phyloP scores from a whole-genome alignment of 2,113 vertebrate genomes.

The Tautogolabrus adspersus region DNA sequence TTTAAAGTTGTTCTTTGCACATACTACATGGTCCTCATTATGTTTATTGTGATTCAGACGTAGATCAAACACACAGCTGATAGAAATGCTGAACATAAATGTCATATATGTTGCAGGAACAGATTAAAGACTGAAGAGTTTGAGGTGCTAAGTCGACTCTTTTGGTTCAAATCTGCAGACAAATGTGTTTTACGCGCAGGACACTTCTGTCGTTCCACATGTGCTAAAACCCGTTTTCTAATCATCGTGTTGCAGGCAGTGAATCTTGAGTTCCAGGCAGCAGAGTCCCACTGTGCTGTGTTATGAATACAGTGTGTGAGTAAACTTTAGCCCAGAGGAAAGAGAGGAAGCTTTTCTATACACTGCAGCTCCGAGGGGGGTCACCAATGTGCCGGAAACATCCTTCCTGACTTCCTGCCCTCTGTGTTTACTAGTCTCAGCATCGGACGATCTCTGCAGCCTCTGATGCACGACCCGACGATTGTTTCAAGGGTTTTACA shows the following conservation, averaged over 20 bases:
- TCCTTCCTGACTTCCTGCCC: constrained; percentile 73
- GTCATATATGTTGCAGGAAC: not conserved
- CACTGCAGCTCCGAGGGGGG: constrained; percentile 49
- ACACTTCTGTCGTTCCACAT: not conserved
- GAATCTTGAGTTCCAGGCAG: constrained; percentile 40
- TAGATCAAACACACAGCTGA: too few relatives aligned
- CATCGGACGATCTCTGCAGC: constrained; percentile 43
- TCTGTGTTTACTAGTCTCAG: constrained; percentile 62
- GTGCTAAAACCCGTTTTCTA: constrained; percentile 4
- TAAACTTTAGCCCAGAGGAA: constrained; percentile 78
- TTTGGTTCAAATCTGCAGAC: too few relatives aligned
- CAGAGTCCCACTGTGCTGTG: constrained; percentile 52
- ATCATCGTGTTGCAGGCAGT: not conserved
- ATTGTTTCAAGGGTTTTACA: constrained; percentile 20
- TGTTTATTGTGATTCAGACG: too few relatives aligned
- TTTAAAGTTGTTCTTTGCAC: too few relatives aligned
- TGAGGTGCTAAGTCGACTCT: too few relatives aligned
- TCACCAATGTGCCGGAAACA: constrained; percentile 64
- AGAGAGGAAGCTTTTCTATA: constrained; percentile 70
- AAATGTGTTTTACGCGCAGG: too few relatives aligned
- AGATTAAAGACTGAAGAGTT: not conserved
- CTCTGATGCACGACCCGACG: constrained; percentile 33
- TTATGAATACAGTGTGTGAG: constrained; percentile 57
- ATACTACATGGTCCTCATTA: too few relatives aligned
- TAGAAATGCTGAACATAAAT: too few relatives aligned